Percentiles rank a stretch among this genome's conserved stretches.
phyloP scores from a whole-genome alignment of 2,888 invertebrate species.

The Rambutsinella grinnellia region DNA sequence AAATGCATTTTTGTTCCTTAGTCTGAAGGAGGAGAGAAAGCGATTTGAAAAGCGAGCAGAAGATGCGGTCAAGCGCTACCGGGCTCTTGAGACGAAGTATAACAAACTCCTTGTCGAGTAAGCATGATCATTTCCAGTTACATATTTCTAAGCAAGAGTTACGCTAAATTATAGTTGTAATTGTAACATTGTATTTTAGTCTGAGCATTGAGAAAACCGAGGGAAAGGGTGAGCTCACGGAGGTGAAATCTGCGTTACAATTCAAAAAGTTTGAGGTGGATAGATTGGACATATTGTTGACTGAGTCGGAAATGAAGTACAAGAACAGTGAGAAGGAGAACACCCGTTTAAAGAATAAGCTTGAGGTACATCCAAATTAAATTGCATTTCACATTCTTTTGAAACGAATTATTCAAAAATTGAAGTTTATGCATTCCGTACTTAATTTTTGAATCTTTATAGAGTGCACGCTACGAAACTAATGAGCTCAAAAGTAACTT shows the following conservation, averaged over 20 bases:
- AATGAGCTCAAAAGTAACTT: neutral
- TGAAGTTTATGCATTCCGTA: neutral
- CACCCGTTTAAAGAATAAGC: neutral
- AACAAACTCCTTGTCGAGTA: neutral
- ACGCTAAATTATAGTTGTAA: too few species aligned
- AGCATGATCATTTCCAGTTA: too few species aligned
- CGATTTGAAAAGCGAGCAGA: neutral
- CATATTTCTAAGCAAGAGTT: too few species aligned
- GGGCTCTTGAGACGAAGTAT: neutral
- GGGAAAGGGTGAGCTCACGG: neutral
- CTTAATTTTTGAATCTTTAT: neutral
- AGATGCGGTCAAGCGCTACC: neutral
- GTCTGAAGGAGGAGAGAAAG: too few species aligned
- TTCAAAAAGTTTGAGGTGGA: constrained; percentile 8
- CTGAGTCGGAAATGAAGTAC: neutral
- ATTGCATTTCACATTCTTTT: neutral
- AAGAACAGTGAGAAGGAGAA: neutral
- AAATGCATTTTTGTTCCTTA: too few species aligned
- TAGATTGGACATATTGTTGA: neutral
- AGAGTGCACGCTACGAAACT: too few species aligned
- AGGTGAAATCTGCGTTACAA: neutral
- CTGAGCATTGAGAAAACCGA: constrained; percentile 7
- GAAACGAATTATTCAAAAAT: neutral
- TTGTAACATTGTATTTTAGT: too few species aligned
- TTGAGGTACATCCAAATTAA: too few species aligned